phyloP scores from a whole-genome alignment of 1,140 invertebrate genomes.

The Vollenhovia emeryi region DNA sequence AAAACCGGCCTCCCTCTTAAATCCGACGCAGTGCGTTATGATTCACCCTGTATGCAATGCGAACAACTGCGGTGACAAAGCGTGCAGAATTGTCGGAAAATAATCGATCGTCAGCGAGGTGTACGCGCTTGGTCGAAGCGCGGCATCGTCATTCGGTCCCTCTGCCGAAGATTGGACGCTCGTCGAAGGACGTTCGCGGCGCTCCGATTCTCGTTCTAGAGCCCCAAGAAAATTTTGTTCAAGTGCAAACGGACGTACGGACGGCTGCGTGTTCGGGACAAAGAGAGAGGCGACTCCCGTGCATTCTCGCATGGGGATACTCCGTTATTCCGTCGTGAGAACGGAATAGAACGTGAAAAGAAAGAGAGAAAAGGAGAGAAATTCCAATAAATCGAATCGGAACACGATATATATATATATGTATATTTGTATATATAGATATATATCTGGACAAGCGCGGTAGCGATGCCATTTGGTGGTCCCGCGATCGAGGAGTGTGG shows the following conservation, averaged over 20 bases:
- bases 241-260: not conserved
- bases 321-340: not conserved
- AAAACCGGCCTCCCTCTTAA: not conserved
- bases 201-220: not conserved
- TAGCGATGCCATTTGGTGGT: not conserved
- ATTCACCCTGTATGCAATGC: constrained; percentile 5
- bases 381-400: not conserved
- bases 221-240: not conserved
- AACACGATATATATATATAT: not conserved
- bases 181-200: not conserved
- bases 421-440: not conserved
- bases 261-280: not conserved
- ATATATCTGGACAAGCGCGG: no score
- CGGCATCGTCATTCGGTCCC: constrained; percentile 28
- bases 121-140: constrained; percentile 3
- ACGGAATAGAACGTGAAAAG: not conserved
- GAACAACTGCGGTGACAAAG: constrained; percentile 28
- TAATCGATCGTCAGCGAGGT: constrained; percentile 45
- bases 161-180: constrained; percentile 43
- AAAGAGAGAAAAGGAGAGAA: not conserved
- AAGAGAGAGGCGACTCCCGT: not conserved
- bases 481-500: not conserved
- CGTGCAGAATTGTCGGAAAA: constrained; percentile 39
- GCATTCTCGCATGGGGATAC: no score
- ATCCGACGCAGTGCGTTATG: not conserved